Evolutionary conservation across 2,113 vertebrate species (phyloP).

Genomic region (Cyprinus carpio): DNA sequence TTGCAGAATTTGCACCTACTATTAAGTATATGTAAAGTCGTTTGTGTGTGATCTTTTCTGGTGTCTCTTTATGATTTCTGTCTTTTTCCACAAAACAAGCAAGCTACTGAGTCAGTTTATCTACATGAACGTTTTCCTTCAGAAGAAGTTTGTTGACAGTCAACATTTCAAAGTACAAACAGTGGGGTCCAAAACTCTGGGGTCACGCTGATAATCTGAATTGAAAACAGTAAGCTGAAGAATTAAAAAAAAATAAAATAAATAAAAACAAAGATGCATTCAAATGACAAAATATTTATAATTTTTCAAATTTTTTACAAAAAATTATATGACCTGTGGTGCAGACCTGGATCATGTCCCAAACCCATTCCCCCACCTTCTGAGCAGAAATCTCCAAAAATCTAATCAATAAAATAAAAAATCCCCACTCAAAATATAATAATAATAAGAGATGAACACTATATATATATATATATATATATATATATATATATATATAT

Average conservation of each 20-base stretch:
- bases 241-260: too few relatives aligned
- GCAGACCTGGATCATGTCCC: neutral
- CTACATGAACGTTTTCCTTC: conserved; percentile 48
- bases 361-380: neutral
- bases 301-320: neutral
- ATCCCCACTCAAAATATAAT: neutral
- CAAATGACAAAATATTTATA: neutral
- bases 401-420: neutral
- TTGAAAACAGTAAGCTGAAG: neutral
- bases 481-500: too few relatives aligned
- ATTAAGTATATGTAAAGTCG: conserved; percentile 68
- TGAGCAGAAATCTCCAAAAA: neutral
- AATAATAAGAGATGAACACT: neutral
- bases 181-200: conserved; percentile 5
- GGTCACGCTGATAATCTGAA: neutral
- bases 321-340: neutral
- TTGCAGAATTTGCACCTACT: conserved; percentile 83
- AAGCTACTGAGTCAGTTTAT: conserved; percentile 61
- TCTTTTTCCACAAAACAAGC: conserved; percentile 50
- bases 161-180: neutral
- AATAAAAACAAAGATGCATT: neutral
- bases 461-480: too few relatives aligned
- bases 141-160: conserved; percentile 37
- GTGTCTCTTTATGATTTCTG: conserved; percentile 51
- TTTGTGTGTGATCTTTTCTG: conserved; percentile 61